Evolutionary conservation across 30 jellyfish, hydroid and myxozoan species (phyloP).

Genomic region (Sanderia malayensis): DNA sequence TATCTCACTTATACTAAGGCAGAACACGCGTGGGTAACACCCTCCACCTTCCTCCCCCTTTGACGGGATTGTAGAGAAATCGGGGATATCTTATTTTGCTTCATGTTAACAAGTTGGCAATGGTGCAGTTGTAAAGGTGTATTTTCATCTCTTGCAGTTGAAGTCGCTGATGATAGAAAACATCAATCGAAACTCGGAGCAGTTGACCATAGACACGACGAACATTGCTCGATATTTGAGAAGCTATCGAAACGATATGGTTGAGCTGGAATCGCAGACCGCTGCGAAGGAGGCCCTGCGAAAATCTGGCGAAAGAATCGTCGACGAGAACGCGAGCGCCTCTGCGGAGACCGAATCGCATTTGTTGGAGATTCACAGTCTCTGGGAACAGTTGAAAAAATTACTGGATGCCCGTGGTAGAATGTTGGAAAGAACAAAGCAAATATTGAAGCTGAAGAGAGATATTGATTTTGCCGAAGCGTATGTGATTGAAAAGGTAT

Average conservation of each 20-base stretch:
- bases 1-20: too few relatives aligned
- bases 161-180: neutral
- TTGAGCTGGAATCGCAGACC: slow-evolving; percentile 28
- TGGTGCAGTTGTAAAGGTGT: too few relatives aligned
- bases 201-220: neutral
- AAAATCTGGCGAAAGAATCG: slow-evolving; percentile 21
- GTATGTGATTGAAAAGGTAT: slow-evolving; percentile 52
- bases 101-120: too few relatives aligned
- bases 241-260: slow-evolving; percentile 10
- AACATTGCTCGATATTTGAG: neutral
- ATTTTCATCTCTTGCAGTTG: neutral
- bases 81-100: too few relatives aligned
- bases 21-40: too few relatives aligned
- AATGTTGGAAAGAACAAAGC: slow-evolving; percentile 20
- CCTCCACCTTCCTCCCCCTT: too few relatives aligned
- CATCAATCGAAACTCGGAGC: neutral
- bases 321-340: slow-evolving; percentile 16
- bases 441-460: slow-evolving; percentile 30
- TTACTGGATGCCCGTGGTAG: slow-evolving; percentile 4
- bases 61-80: too few relatives aligned
- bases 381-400: slow-evolving; percentile 21
- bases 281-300: slow-evolving; percentile 37
- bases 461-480: slow-evolving; percentile 62
- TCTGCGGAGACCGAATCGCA: slow-evolving; percentile 31
- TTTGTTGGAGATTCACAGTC: slow-evolving; percentile 9